Evolutionary conservation across 2,888 invertebrate species (phyloP).

Genomic region (Carterocephalus palaemon): DNA sequence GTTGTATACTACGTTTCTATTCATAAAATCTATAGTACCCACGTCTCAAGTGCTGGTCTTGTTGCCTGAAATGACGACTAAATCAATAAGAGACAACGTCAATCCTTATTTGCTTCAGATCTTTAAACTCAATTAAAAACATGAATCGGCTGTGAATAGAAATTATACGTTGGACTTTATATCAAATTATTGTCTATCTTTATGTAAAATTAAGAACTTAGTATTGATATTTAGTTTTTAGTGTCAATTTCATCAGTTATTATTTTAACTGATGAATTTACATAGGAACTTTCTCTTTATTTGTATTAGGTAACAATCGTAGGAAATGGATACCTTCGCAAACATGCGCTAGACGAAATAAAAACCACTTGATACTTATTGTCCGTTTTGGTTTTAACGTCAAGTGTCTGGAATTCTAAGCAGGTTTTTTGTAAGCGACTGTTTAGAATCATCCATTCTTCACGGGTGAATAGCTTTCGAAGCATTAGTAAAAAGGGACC

Average conservation of each 20-base stretch:
- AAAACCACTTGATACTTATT: constrained; percentile 19
- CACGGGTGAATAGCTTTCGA: constrained; percentile 60
- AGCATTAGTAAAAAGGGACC: constrained; percentile 49
- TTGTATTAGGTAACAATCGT: too few species aligned
- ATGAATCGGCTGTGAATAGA: too few species aligned
- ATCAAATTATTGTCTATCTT: too few species aligned
- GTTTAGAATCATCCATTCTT: constrained; percentile 65
- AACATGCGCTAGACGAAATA: neutral
- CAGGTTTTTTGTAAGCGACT: constrained; percentile 37
- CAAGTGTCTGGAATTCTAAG: constrained; percentile 22
- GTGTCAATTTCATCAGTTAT: too few species aligned
- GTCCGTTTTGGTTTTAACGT: constrained; percentile 10
- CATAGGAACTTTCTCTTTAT: too few species aligned
- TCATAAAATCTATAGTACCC: constrained; percentile 4
- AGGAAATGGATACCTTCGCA: too few species aligned
- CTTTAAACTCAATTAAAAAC: neutral
- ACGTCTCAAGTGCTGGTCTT: constrained; percentile 16
- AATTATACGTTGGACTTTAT: too few species aligned
- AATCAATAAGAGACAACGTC: constrained; percentile 26
- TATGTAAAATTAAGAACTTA: too few species aligned
- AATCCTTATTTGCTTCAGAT: constrained; percentile 8
- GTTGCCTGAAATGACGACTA: constrained; percentile 18
- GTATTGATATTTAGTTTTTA: too few species aligned
- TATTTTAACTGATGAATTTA: too few species aligned
- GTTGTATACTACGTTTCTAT: constrained; percentile 28